Evolutionary conservation across 2,113 vertebrate species (phyloP).

Genomic region (Solea senegalensis): DNA sequence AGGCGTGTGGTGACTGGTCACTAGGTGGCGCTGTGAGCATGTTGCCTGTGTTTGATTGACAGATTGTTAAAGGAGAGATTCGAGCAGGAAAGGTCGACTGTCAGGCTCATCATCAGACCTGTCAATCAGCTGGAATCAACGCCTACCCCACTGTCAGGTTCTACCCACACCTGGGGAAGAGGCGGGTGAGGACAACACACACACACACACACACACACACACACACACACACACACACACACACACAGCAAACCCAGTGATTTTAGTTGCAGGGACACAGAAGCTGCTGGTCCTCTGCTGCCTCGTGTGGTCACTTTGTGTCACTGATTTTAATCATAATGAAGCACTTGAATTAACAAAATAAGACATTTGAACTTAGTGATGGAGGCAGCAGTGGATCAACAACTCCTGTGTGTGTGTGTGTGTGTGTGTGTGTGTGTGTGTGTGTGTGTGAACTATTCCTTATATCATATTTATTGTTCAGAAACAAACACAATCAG

Average conservation of each 20-base stretch:
- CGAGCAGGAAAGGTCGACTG: constrained; percentile 96
- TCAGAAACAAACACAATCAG: no score
- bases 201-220: not conserved
- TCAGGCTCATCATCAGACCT: constrained; percentile 87
- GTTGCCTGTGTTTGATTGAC: constrained; percentile 50
- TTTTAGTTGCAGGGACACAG: no score
- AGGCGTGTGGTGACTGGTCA: not conserved
- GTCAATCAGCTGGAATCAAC: constrained; percentile 88
- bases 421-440: no score
- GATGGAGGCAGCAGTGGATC: no score
- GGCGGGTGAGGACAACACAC: constrained; percentile 78
- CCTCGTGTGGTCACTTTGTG: no score
- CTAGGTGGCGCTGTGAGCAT: not conserved
- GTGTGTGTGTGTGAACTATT: no score
- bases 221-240: not conserved
- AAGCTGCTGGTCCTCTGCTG: no score
- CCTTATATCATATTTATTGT: no score
- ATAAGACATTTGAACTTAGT: no score
- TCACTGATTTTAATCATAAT: no score
- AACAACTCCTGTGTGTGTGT: no score
- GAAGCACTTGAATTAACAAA: no score
- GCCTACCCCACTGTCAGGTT: constrained; percentile 93
- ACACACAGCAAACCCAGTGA: not conserved
- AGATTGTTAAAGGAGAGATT: constrained; percentile 90
- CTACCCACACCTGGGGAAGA: constrained; percentile 82